phyloP scores from a whole-genome alignment of 1,140 invertebrate genomes.

The Atta texana region DNA sequence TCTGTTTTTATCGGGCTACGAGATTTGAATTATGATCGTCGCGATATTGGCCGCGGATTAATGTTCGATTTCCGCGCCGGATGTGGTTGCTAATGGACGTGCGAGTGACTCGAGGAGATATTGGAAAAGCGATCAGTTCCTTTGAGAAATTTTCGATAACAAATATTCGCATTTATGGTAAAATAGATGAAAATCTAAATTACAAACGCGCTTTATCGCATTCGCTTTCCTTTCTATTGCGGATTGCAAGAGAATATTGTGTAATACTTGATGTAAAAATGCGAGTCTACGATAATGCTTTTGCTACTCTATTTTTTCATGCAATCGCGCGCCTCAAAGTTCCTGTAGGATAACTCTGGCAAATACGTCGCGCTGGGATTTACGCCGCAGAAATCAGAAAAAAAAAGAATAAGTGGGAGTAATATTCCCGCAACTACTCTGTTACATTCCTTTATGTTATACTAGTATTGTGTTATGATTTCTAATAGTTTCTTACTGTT shows the following conservation, averaged over 20 bases:
- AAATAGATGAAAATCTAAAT: neutral
- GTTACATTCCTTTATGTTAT: no score
- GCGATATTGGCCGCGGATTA: conserved; percentile 68
- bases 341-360: neutral
- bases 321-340: neutral
- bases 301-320: neutral
- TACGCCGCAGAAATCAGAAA: no score
- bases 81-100: conserved; percentile 65
- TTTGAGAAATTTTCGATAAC: conserved; percentile 18
- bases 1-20: conserved; percentile 62
- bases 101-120: conserved; percentile 49
- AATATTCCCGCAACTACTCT: no score
- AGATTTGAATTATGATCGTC: conserved; percentile 74
- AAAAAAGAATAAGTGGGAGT: no score
- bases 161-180: conserved; percentile 16
- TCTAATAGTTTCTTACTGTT: no score
- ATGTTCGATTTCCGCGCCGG: conserved; percentile 69
- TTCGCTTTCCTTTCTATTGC: neutral
- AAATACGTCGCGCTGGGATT: no score
- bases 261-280: neutral
- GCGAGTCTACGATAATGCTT: conserved; percentile 11
- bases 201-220: neutral
- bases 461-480: no score
- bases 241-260: neutral
- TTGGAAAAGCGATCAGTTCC: conserved; percentile 55